Base-by-base conservation (phyloP, 92 coral and sea anemone species). In the Zoanthus sociatus region DNA sequence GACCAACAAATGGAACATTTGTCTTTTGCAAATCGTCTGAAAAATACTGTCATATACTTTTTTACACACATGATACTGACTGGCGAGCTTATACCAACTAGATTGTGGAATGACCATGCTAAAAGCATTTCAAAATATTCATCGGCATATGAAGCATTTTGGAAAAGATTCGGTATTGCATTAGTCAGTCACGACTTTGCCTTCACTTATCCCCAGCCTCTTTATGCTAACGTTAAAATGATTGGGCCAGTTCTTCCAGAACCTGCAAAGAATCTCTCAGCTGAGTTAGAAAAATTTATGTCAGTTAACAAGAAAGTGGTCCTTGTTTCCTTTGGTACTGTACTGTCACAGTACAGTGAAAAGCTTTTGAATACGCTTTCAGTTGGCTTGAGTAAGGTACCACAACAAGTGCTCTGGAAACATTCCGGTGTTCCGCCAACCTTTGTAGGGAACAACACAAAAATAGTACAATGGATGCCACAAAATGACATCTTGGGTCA, bases 251-350 rank as follows among this genome's bases (percentile, higher is more conserved):
- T 88, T 15, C 78, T 81, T 54, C 91, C 91, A 4, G 84, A 48
- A 3, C 91, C 82, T 5, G 78, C 58, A 9, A 78, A 76, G 37
- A 73, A 77, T 20, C 91, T 88, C 44, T 78, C 91, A 42, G 87
- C 71, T 73, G 75, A 82, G 48, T 55, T 82, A 71, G 74, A 82
- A 5, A 73, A 70, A 11, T 88, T 82, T 75, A 88, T 88, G 91
- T 70, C 61, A 15, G 30, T 44, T 8, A 88, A 61, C 48, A 73
- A 88, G 18, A 72, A 50, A 17, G 91, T 88, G 2, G 76, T 88
- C 16, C 12, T 88, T 13, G 91, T 88, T 31, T 88, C 91, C 12
- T 83, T 83, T 82, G 88, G 91, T 47, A 89, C 91, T 48, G 79
- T 78, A 7, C 26, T 75, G 13, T 89, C 91, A 48, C 15, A 89